phyloP scores from a whole-genome alignment of 2,113 vertebrate species.

The Chaetura pelagica region DNA sequence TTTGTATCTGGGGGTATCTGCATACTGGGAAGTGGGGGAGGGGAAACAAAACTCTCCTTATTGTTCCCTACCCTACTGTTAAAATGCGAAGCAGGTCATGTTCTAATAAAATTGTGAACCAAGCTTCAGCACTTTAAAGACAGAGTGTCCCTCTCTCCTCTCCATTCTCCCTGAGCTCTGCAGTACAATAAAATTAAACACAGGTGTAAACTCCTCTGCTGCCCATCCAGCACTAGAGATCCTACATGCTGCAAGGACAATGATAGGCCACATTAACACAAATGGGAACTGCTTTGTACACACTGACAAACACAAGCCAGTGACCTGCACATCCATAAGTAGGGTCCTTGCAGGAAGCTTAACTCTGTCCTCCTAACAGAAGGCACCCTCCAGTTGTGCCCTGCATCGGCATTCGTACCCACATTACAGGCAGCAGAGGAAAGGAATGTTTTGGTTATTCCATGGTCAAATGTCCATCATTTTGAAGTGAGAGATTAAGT shows the following conservation, averaged over 20 bases:
- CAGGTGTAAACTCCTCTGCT: background rate
- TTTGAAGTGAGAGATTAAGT: background rate
- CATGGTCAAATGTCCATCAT: background rate
- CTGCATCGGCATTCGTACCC: background rate
- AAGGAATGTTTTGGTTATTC: background rate
- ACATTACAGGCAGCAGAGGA: background rate
- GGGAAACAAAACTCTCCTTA: background rate
- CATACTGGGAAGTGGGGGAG: background rate
- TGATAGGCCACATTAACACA: background rate
- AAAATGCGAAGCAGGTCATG: background rate
- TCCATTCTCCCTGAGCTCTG: background rate
- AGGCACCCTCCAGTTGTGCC: background rate
- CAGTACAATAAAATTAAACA: background rate
- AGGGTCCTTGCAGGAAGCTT: too few relatives aligned
- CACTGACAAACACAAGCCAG: background rate
- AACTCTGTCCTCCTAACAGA: background rate
- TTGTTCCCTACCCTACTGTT: background rate
- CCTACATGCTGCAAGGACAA: background rate
- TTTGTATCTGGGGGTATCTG: slow-evolving; percentile 49
- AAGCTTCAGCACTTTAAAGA: background rate
- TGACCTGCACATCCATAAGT: background rate
- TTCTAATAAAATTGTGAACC: background rate
- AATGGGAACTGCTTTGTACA: too few relatives aligned
- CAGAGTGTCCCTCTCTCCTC: background rate
- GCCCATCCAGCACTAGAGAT: background rate